These are phyloP conservation scores for Cyclura pinguis DNA, from an alignment of 2,797 vertebrate genomes.

Conservation along the genomic window DNA sequence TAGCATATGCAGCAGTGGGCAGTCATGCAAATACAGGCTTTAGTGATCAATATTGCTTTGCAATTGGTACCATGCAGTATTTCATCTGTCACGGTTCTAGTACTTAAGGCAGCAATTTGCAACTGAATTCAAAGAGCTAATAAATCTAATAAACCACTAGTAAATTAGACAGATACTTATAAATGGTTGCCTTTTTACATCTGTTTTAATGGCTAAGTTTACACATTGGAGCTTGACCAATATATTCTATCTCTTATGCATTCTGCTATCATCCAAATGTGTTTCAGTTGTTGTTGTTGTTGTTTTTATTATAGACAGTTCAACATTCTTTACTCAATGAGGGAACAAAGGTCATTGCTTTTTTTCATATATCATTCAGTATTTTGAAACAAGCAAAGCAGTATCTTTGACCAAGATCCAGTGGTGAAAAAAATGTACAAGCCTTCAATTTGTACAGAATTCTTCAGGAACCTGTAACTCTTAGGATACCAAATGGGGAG, in stretches of 20 bases:
- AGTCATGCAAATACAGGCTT: neutral
- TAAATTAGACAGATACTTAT: neutral
- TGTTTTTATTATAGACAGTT: constrained; percentile 30
- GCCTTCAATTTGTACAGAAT: neutral
- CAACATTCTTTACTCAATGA: constrained; percentile 46
- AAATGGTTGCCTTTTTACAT: neutral
- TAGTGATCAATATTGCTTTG: neutral
- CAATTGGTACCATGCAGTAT: neutral
- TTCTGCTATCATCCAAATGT: neutral
- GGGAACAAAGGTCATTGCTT: constrained; percentile 15
- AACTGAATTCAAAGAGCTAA: neutral
- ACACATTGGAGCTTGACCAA: constrained; percentile 6
- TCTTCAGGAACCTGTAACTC: constrained; percentile 2
- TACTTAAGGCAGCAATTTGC: neutral
- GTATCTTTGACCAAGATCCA: neutral
- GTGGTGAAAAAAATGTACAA: neutral
- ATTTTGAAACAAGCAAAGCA: constrained; percentile 20
- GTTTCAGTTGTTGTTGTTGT: neutral
- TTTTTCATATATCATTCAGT: constrained; percentile 35
- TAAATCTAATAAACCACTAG: constrained; percentile 19
- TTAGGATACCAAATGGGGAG: neutral
- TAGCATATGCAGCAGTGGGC: neutral
- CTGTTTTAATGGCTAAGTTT: constrained; percentile 13
- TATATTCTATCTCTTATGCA: neutral
- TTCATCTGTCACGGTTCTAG: neutral